Base-by-base conservation (phyloP, 2,888 invertebrate species). In the Spialia ferax region DNA sequence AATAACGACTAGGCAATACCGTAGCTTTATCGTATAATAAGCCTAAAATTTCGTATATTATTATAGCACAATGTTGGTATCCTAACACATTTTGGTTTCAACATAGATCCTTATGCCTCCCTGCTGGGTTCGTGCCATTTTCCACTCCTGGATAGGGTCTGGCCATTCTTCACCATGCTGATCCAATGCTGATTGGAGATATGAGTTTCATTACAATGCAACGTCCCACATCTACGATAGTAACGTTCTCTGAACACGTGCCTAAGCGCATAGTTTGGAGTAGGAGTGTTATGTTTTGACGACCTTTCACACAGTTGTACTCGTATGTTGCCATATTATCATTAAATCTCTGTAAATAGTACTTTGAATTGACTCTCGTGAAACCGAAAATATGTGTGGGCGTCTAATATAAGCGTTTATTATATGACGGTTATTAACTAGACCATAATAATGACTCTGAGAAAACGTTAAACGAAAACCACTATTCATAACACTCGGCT, bases 1-100 rank as follows among this genome's bases (percentile, higher is more conserved):
- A 73, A 74, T 70, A 72, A 74, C 60, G 67, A 54, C 59, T 23
- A 18, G 52, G 62, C 69, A 63, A 68, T 50, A 22, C 61, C 32
- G 20, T 22, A 23, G 10, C 48, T 15, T 54, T 54, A 26, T 26
- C 6, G 5, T 26, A 45, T 66, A 52, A 20, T 55, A 63, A 55
- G 38, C 55, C 65, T 13, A 57, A 55, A 57, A 23, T 20, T 59
- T 59, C 60, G n/a, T 18, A 26, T 60, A 26, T 15, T 48, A 32
- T 20, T 29, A 32, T 7, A 42, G 15, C 15, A 11, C 11, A 32
- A 11, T 32, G 11, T 32, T 32, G 8, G 11, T 29, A 29, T 8
- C 7, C 8, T 29, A 29, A 29, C 8, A 29, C 29, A 29, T 29
- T 29, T 7, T 6, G 8, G 6, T 5, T 29, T 29, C 4, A 29